Evolutionary conservation across 2,113 vertebrate species (phyloP).

Genomic region (Podilymbus podiceps): DNA sequence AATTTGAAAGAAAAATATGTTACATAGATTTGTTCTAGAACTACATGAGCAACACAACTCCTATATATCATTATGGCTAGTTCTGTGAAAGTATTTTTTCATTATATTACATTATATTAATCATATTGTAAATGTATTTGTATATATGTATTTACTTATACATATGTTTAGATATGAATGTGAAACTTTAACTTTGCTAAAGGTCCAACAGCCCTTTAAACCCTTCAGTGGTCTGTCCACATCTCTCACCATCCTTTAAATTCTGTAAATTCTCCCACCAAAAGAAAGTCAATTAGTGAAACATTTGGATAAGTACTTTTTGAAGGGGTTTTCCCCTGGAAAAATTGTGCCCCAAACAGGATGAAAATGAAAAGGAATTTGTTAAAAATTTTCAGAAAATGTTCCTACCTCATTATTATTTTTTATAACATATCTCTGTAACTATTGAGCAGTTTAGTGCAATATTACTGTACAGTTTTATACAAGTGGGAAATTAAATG

Average conservation of each 20-base stretch:
- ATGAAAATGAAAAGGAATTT: neutral
- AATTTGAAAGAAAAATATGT: neutral
- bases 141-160: neutral
- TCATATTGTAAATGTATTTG: neutral
- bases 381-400: neutral
- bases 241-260: neutral
- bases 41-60: fast-evolving
- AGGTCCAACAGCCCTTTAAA: neutral
- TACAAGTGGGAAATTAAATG: neutral
- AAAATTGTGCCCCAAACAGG: neutral
- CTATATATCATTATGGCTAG: neutral
- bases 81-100: neutral
- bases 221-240: neutral
- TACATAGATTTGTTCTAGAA: neutral
- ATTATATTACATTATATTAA: neutral
- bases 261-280: neutral
- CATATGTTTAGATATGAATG: neutral
- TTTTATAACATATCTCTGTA: neutral
- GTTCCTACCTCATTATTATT: neutral
- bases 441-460: neutral
- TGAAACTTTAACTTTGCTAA: neutral
- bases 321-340: neutral
- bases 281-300: neutral
- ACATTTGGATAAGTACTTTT: neutral
- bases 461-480: neutral